A percentile compares a stretch with the other conserved stretches of the same genome.
These are phyloP conservation scores for Delichon dasypus DNA, from an alignment of 2,797 vertebrate genomes.

Conservation along the genomic window DNA sequence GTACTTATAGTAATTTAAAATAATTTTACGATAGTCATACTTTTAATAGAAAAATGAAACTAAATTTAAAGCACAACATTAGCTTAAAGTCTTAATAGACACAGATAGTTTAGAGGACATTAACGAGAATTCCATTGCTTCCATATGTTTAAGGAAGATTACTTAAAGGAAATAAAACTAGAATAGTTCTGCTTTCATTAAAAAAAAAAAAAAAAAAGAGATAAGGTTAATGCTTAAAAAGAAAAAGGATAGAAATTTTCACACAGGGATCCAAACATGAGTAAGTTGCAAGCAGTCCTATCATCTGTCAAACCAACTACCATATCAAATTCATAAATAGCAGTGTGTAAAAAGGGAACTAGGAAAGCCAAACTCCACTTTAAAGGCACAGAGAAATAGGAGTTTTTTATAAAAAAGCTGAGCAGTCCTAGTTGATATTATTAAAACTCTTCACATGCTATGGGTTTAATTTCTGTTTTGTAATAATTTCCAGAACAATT, in stretches of 20 bases:
- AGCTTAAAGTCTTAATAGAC: neutral
- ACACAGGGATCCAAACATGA: neutral
- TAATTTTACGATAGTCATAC: neutral
- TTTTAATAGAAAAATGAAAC: neutral
- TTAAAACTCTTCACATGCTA: neutral
- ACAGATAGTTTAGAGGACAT: neutral
- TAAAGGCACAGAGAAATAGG: neutral
- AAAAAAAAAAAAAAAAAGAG: neutral
- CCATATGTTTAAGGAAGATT: neutral
- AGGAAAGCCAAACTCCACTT: neutral
- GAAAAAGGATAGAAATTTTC: neutral
- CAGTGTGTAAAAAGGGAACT: neutral
- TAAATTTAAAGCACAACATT: neutral
- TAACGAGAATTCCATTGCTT: neutral
- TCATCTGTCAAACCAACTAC: constrained; percentile 24
- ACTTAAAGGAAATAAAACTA: neutral
- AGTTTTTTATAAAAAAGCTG: neutral
- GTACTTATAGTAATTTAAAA: neutral
- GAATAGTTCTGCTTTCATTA: neutral
- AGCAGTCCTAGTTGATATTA: neutral
- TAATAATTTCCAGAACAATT: neutral
- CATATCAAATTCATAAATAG: neutral
- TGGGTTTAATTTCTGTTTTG: neutral
- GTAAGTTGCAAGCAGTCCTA: neutral
- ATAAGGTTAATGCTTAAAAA: neutral